phyloP scores from a whole-genome alignment of 2,888 invertebrate genomes.

The Drosophila setosimentum region DNA sequence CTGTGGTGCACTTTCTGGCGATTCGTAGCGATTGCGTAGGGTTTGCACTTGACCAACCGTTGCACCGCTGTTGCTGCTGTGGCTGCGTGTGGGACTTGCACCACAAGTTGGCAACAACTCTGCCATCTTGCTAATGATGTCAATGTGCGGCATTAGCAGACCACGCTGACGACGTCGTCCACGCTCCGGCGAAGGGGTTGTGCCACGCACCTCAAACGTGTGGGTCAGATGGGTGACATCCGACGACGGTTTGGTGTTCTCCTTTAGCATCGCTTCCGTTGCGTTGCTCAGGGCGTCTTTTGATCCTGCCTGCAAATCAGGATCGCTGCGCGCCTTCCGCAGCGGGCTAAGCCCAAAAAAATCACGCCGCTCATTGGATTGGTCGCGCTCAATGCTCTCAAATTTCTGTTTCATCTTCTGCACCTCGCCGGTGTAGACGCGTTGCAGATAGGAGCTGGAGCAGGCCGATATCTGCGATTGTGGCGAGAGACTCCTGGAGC shows the following conservation, averaged over 20 bases:
- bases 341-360: constrained; percentile 85
- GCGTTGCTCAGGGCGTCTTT: constrained; percentile 85
- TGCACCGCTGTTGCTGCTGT: constrained; percentile 85
- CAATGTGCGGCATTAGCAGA: constrained; percentile 94
- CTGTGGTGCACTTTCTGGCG: constrained; percentile 51
- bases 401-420: constrained; percentile 91
- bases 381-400: constrained; percentile 86
- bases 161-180: constrained; percentile 86
- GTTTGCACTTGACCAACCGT: constrained; percentile 89
- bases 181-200: constrained; percentile 81
- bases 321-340: constrained; percentile 91
- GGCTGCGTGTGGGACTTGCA: constrained; percentile 68
- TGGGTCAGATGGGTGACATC: constrained; percentile 85
- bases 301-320: constrained; percentile 89
- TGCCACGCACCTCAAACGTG: constrained; percentile 86
- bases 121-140: constrained; percentile 95
- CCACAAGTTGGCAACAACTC: constrained; percentile 84
- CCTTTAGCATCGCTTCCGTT: constrained; percentile 62
- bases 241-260: neutral
- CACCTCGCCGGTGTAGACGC: constrained; percentile 92
- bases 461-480: constrained; percentile 89
- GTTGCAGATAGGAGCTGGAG: constrained; percentile 87
- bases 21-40: constrained; percentile 89
- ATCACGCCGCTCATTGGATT: constrained; percentile 67
- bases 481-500: constrained; percentile 91